Conservation (phyloP, 37 sponge, comb jelly and placozoan species). For the Petrosia ficiformis region DNA sequence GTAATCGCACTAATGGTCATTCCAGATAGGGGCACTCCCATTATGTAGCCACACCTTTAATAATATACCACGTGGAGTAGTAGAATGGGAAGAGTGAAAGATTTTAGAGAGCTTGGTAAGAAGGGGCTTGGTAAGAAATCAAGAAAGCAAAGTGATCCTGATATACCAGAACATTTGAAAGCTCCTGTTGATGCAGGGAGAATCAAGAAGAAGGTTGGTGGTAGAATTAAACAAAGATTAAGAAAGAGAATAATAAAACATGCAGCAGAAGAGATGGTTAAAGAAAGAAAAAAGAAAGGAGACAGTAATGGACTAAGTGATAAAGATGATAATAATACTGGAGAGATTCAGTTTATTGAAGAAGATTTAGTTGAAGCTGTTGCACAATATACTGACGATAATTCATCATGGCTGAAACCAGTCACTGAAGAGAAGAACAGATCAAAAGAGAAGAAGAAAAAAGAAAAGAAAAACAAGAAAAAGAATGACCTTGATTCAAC, state of each 20-base stretch:
- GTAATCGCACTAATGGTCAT: no score
- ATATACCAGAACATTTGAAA: slow-evolving; percentile 17
- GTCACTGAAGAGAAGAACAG: neutral
- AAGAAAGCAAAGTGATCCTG: slow-evolving; percentile 64
- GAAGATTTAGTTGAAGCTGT: slow-evolving; percentile 6
- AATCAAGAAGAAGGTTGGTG: slow-evolving; percentile 16
- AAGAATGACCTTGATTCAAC: no score
- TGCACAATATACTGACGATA: slow-evolving; percentile 4
- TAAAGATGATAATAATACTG: slow-evolving; percentile 7
- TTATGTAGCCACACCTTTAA: no score
- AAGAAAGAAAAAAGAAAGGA: slow-evolving; percentile 4
- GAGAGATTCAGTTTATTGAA: neutral
- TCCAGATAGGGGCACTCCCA: no score
- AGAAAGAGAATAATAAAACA: slow-evolving; percentile 17
- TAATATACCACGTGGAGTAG: no score
- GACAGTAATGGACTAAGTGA: neutral
- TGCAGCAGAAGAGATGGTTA: neutral
- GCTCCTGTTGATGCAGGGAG: neutral
- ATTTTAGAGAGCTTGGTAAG: slow-evolving; percentile 42
- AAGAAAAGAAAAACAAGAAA: neutral
- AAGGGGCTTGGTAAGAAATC: slow-evolving; percentile 66
- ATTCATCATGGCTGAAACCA: slow-evolving; percentile 16
- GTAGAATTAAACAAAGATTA: slow-evolving; percentile 22
- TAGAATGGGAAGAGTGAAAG: neutral
- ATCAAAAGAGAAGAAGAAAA: neutral